Evolutionary conservation across 2,888 invertebrate genomes (phyloP).

Genomic region (Caenorhabditis becei): DNA sequence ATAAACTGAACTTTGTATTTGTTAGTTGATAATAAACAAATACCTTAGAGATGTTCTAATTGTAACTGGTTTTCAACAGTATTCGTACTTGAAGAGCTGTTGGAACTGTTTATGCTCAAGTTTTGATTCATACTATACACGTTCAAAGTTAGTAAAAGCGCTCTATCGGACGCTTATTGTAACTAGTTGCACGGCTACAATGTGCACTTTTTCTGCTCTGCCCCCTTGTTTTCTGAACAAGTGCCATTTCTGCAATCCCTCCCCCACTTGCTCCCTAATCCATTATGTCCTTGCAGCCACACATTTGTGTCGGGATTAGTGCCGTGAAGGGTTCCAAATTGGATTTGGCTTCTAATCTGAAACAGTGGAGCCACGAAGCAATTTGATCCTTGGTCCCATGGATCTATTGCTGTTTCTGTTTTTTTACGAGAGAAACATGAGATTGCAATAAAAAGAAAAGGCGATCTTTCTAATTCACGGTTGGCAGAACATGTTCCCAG

Average conservation of each 20-base stretch:
- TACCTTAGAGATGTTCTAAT: no score
- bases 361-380: slow-evolving; percentile 10
- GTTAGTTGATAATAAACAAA: no score
- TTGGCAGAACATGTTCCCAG: no score
- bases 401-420: not conserved
- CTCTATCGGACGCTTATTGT: no score
- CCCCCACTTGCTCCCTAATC: slow-evolving; percentile 42
- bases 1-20: no score
- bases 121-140: no score
- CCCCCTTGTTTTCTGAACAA: not conserved
- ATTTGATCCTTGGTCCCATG: slow-evolving; percentile 22
- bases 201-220: not conserved
- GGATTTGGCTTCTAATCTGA: slow-evolving; percentile 58
- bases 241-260: slow-evolving; percentile 1
- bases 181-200: not conserved
- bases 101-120: no score
- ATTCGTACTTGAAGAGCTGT: no score
- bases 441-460: no score
- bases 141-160: no score
- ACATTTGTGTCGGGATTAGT: slow-evolving; percentile 27
- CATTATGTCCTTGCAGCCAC: slow-evolving; percentile 26
- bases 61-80: no score
- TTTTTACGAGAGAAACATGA: not conserved
- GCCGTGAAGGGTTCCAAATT: slow-evolving; percentile 35
- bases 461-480: no score